These are phyloP conservation scores for Pemphigus obesinymphae DNA, from an alignment of 1,140 invertebrate genomes.

Conservation along the genomic window DNA sequence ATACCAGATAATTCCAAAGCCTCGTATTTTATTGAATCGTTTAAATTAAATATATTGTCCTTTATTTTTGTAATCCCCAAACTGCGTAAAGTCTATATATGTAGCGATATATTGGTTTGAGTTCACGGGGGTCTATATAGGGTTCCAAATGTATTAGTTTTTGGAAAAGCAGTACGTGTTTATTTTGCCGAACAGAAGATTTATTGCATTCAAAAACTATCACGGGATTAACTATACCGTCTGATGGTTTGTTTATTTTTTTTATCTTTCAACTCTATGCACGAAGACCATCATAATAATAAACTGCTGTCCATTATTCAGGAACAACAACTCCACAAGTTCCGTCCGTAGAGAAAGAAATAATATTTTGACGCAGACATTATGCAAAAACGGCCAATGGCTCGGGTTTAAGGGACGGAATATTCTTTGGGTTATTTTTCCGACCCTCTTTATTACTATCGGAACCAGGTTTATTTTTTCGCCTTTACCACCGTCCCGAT, in stretches of 20 bases:
- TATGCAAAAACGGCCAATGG: constrained; percentile 33
- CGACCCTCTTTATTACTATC: constrained; percentile 38
- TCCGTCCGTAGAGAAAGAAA: background rate
- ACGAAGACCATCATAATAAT: background rate
- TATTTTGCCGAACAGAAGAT: constrained; percentile 12
- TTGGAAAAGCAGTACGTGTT: background rate
- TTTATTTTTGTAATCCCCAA: background rate
- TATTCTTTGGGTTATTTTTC: constrained; percentile 15
- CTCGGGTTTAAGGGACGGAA: background rate
- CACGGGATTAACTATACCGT: background rate
- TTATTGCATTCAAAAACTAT: constrained; percentile 20
- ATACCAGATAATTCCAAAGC: background rate
- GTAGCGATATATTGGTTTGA: background rate
- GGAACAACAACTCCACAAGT: constrained; percentile 17
- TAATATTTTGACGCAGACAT: constrained; percentile 38
- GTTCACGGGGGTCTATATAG: background rate
- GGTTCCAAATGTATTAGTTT: background rate
- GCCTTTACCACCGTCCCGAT: background rate
- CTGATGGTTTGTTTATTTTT: constrained; percentile 6
- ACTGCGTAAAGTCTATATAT: background rate
- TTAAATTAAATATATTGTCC: background rate
- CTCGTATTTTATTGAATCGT: background rate
- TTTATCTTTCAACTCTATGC: constrained; percentile 1
- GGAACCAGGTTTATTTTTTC: constrained; percentile 28
- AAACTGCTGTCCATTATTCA: constrained; percentile 24